A percentile compares a stretch with the other conserved stretches of the same genome.
Evolutionary conservation across 2,888 invertebrate genomes (phyloP).

Genomic region (Lasioglossum morio): DNA sequence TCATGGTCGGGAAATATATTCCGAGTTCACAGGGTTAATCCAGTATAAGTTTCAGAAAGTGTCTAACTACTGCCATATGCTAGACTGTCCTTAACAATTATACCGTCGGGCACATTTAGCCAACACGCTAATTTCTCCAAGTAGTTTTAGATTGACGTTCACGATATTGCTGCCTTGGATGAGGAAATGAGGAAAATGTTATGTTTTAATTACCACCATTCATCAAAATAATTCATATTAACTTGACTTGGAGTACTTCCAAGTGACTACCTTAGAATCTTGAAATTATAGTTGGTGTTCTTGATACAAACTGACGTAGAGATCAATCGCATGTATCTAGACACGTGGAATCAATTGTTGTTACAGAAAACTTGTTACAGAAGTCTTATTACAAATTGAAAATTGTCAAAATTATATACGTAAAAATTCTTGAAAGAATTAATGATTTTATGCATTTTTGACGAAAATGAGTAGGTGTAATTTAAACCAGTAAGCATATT

Average conservation of each 20-base stretch:
- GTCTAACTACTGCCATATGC: not conserved
- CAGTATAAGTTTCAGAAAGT: conserved; percentile 11
- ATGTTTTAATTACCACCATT: not conserved
- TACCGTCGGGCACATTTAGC: not conserved
- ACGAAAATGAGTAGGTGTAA: too few species aligned
- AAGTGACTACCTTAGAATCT: not conserved
- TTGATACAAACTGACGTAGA: not conserved
- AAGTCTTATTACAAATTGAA: too few species aligned
- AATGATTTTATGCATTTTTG: not conserved
- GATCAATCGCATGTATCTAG: not conserved
- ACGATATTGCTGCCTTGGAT: not conserved
- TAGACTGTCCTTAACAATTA: not conserved
- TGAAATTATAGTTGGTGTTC: not conserved
- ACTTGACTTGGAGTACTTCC: not conserved
- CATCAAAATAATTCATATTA: not conserved
- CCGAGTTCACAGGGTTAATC: conserved; percentile 11
- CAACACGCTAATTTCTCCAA: not conserved
- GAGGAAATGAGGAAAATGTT: not conserved
- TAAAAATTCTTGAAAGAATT: not conserved
- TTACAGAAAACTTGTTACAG: not conserved
- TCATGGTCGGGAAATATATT: not conserved
- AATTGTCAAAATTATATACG: not conserved
- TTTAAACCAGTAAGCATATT: not conserved
- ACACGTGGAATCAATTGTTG: not conserved
- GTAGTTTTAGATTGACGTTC: conserved; percentile 2